Evolutionary conservation across 2,113 vertebrate species (phyloP), one percentile per base, ranked within the genome.

Genomic region (Cyanoderma ruficeps): DNA sequence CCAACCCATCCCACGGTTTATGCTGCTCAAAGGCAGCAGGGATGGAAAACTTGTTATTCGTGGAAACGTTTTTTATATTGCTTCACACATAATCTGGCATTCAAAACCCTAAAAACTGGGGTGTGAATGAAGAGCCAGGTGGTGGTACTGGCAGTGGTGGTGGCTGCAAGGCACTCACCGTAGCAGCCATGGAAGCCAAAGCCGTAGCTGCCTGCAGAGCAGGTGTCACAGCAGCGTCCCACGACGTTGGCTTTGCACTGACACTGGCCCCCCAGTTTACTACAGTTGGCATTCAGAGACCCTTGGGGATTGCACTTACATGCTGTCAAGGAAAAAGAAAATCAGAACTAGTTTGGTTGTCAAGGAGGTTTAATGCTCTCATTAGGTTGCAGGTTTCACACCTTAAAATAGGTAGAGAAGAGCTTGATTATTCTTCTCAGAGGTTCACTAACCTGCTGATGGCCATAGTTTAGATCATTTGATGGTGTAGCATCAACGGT

Each of bases 171-270:
- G 8, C 83, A 97, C 98, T 68, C 97, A 99, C 98, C 24, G n/a
- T 97, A 97, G 96, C 99, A 99, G 76, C 98, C 99, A 0, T 96
- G 97, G 28, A 97, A 97, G 64, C 98, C 98, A 2, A 99, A 98
- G 70, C 98, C 97, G 0, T 98, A 99, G 5, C 98, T 98, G 87
- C 98, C 95, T 0, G 96, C 95, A 39, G 98, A 97, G 67, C 99
- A 99, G 30, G 95, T 95, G 70, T 99, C 98, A 68, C 99, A 99
- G 97, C 98, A 98, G 76, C 97, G 97, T 16, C 98, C 98, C 41
- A 98, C 94, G 4, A 99, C 98, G 0, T 97, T 98, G 44, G 97
- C 96, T 94, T 98, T 99, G 95, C 98, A 99, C 21, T 97, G 97
- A 94, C 99, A 99, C 77, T 98, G 93, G 8, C 99, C 99, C 4